Base-by-base conservation (phyloP, 2,113 vertebrate genomes). In the Synchiropus splendidus region DNA sequence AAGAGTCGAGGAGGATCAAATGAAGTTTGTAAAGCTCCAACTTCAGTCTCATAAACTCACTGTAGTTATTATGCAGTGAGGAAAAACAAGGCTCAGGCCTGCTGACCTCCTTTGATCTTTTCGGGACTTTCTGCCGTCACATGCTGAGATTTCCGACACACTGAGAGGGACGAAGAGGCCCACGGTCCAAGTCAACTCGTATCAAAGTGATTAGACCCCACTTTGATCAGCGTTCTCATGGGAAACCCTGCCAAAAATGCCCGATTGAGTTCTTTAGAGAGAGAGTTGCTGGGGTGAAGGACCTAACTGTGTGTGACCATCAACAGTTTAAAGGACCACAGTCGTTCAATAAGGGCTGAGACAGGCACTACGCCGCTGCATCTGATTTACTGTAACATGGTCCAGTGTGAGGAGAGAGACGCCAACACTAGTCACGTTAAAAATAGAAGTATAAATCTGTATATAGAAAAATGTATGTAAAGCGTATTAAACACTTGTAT, bases 241-340 rank as follows among this genome's bases (percentile, higher is more conserved):
- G 3, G 30, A 5, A 42, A 11, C 31, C 15, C 14, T 39, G 9
- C 18, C 34, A 43, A 18, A 14, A 6, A 51, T 16, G 54, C 33
- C 10, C 37, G 6, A 11, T 45, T 43, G 42, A 44, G 58, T 48
- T 36, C 51, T 58, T 33, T 44, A 36, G 50, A 39, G 12, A 16
- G 42, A 16, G 41, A 17, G 10, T 15, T 16, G 31, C 36, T 33
- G 1, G 2, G 16, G n/a, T 30, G 31, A 53, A 44, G 39, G 33
- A 56, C 42, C 6, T 37, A 3, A 54, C 16, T 12, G 14, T 2
- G 2, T 44, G 51, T n/a, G 31, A 55, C 58, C 40, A 3, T 58
- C 34, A 32, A 40, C 27, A 4, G 31, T 55, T 44, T 63, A 58
- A 67, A 27, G 2, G 33, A n/a, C 52, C 30, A 15, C n/a, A 11